Base-by-base conservation (phyloP, 1,140 invertebrate genomes). In the Drosophila obscura region DNA sequence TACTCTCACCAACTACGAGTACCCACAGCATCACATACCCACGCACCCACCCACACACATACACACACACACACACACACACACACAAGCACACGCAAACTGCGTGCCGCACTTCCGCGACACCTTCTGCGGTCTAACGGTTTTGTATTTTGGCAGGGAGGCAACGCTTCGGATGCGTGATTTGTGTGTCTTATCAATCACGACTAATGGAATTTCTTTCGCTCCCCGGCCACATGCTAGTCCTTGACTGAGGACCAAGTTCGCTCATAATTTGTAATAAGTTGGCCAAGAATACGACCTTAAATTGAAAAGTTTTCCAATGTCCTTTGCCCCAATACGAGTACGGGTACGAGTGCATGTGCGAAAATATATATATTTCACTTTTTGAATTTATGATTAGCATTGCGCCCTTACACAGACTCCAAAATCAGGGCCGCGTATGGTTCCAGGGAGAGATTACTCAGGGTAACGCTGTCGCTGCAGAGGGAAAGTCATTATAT, bases 141-240 rank as follows among this genome's bases (percentile, higher is more conserved):
- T 2, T 39, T 35, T 44, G 19, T 48, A 9, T 13, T 60, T 52
- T 53, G 55, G 58, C 61, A 49, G 16, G 56, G 35, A 55, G 57
- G 71, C 72, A 83, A 72, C 71, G 41, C 43, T 77, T 76, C 73
- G 83, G 79, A 80, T 80, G 73, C 84, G 83, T 88, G 84, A 88
- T 88, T 88, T 88, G 84, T 88, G 80, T 88, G 84, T 89, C 84
- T 88, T 88, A 88, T 88, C 80, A 88, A 88, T 88, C 83, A 88
- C 80, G 83, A 62, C 80, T 88, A 88, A 88, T 88, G 83, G 84
- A 83, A 83, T 87, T 87, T 87, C 66, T 66, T 72, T 59, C 31
- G 28, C 41, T 13, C 24, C 52, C 9, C 41, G 11, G 6, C 15
- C 24, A 2, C 11, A 44, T 19, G 1, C 26, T 53, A 13, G 43